Evolutionary conservation across 2,113 vertebrate species (phyloP).

Genomic region (Pavo muticus): DNA sequence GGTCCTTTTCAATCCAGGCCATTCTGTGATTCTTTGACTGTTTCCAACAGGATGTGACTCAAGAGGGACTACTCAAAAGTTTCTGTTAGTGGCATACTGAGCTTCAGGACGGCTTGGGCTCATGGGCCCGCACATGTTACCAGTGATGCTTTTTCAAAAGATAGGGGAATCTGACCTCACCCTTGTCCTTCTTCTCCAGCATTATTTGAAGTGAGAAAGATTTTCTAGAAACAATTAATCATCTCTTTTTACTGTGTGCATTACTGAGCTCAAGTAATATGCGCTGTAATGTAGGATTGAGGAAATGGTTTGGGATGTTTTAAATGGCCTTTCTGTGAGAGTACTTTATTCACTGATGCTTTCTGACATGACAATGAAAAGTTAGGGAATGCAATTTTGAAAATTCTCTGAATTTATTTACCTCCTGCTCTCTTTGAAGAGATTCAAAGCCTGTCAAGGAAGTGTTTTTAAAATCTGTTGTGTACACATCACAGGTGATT

Average conservation of each 20-base stretch:
- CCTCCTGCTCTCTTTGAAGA: not conserved
- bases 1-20: too few species aligned
- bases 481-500: not conserved
- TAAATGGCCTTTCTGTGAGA: not conserved
- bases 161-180: not conserved
- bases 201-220: not conserved
- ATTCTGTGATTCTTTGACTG: not conserved
- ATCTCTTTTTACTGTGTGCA: not conserved
- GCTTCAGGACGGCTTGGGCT: not conserved
- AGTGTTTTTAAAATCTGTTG: not conserved
- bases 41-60: not conserved
- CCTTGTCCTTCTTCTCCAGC: not conserved
- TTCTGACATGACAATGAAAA: not conserved
- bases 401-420: slow-evolving; percentile 19
- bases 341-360: not conserved
- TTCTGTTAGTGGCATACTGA: not conserved
- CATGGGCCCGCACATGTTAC: accelerated
- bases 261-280: not conserved
- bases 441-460: not conserved
- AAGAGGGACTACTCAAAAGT: not conserved
- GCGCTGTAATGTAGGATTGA: not conserved
- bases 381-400: slow-evolving; percentile 13
- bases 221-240: not conserved
- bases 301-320: not conserved
- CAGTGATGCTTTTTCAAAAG: not conserved